A percentile compares a stretch with the other conserved stretches of the same genome.
These are phyloP conservation scores for Sphaeridia pumilis DNA, from an alignment of 2,888 invertebrate species.

Conservation along the genomic window DNA sequence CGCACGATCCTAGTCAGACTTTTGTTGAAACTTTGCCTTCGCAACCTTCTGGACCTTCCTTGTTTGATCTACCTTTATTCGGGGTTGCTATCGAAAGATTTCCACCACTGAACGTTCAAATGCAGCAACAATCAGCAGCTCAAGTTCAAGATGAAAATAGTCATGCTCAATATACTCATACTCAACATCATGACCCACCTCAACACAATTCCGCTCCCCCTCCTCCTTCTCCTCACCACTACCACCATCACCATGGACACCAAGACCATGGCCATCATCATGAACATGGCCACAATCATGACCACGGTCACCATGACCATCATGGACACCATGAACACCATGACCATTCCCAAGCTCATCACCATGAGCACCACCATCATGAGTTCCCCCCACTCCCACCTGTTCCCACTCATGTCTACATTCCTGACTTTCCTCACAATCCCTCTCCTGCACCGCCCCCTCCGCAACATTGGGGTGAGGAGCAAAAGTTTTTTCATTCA, in stretches of 20 bases:
- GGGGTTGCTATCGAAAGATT: constrained; percentile 27
- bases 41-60: constrained; percentile 5
- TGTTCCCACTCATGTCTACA: not conserved
- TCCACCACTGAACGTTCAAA: constrained; percentile 25
- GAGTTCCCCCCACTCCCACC: not conserved
- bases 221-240: too few relatives aligned
- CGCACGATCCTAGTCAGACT: constrained; percentile 14
- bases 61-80: constrained; percentile 13
- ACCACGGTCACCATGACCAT: constrained; percentile 1
- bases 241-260: constrained; percentile 8
- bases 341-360: not conserved
- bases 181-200: not conserved
- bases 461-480: not conserved
- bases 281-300: not conserved
- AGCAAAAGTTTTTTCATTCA: not conserved
- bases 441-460: not conserved
- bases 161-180: not conserved
- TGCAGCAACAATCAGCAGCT: constrained; percentile 13
- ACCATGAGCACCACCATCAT: not conserved
- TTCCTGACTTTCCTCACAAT: not conserved
- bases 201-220: constrained; percentile 1
- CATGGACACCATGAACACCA: not conserved
- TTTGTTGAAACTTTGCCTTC: constrained; percentile 2
- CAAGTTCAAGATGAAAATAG: constrained; percentile 11
- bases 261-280: constrained; percentile 7